These are phyloP conservation scores for Invenusta paracnida DNA, from an alignment of 2,888 invertebrate species.

Conservation along the genomic window DNA sequence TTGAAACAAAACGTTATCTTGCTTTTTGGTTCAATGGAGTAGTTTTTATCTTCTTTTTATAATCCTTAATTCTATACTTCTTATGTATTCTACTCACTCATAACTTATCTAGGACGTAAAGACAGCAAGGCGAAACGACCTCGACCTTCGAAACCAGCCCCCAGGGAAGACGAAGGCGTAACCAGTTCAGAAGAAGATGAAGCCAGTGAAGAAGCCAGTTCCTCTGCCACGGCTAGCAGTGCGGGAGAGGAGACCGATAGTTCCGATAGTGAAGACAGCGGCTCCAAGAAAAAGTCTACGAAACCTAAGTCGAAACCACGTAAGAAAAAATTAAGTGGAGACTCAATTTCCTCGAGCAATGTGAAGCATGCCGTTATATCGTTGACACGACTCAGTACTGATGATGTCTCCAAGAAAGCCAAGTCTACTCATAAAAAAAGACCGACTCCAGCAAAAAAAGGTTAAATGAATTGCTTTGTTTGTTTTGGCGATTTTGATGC, in stretches of 20 bases:
- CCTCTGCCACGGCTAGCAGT: neutral
- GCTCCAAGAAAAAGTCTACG: too few species aligned
- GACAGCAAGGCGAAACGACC: neutral
- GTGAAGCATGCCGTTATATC: neutral
- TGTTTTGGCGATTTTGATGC: too few species aligned
- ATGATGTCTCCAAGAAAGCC: neutral
- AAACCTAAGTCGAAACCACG: too few species aligned
- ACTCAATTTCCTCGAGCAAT: neutral
- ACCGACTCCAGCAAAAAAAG: neutral
- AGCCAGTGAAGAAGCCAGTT: neutral
- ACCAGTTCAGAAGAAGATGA: neutral
- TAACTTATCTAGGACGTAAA: neutral
- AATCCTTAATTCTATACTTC: too few species aligned
- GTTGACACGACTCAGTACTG: neutral
- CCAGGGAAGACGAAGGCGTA: neutral
- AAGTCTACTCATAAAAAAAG: neutral
- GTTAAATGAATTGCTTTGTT: too few species aligned
- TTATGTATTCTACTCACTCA: too few species aligned
- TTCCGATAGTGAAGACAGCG: too few species aligned
- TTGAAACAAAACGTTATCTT: too few species aligned
- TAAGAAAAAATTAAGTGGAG: too few species aligned
- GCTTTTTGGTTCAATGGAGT: too few species aligned
- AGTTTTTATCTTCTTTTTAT: too few species aligned
- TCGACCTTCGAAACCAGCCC: neutral
- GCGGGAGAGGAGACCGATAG: neutral